Base-by-base conservation (phyloP, 2,113 vertebrate genomes). In the Theristicus caerulescens region DNA sequence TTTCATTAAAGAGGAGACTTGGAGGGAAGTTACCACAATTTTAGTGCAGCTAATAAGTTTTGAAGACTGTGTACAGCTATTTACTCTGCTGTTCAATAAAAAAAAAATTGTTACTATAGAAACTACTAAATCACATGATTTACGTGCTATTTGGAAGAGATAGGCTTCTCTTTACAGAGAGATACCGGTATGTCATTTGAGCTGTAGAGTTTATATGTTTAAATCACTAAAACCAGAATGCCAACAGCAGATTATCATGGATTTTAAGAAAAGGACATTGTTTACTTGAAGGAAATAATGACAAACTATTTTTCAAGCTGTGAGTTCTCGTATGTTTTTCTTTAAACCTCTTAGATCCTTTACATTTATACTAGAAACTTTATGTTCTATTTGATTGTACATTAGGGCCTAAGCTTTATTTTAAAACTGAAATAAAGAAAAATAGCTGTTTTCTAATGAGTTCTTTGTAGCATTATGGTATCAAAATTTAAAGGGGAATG, bases 31-130 rank as follows among this genome's bases (percentile, higher is more conserved):
- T 69, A 93, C 31, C 11, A 44, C 70, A 49, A 76, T 78, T 94
- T 92, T 67, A 95, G 64, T 72, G 9, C 32, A 85, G 72, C 58
- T 97, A 96, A 81, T 97, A 97, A 96, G 51, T 97, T 97, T 84
- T 81, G 67, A 96, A 95, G 89, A 89, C 80, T 91, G 12, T 81
- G n/a, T 90, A 93, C 54, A 94, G 79, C 40, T 98, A 96, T 97
- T 98, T 97, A 93, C 86, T 97, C 67, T 89, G 85, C 70, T 72
- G 46, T 85, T 97, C 74, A 94, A 93, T 18, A 49, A 49, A 24
- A 78, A 95, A 93, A 88, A 64, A 90, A 22, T 22, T 57, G 96
- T 98, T 96, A 93, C 97, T 84, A 97, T 97, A 96, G 95, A 88
- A 98, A 98, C 97, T 57, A 93, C 59, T 69, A 96, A 96, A 94